Evolutionary conservation across 2,797 vertebrate species (phyloP), one percentile per base, ranked within the genome.

Genomic region (Orestias chungarensis): DNA sequence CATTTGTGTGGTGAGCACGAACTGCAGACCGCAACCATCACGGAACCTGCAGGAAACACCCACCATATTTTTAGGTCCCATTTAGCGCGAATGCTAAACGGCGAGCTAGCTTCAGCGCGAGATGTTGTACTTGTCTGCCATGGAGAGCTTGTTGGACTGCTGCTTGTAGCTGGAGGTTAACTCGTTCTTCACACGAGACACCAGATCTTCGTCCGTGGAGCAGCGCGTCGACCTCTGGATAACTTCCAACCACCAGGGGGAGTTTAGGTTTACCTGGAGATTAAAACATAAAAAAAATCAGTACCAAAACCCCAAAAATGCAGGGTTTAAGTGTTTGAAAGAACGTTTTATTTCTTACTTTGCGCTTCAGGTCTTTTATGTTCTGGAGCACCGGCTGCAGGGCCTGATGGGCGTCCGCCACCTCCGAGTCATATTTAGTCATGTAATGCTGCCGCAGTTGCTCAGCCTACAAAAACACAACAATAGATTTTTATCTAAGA

Each of bases 191-290:
- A 99, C 95, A 14, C 98, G 95, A 7, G 94, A 95, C 81, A 96
- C 95, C 81, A 99, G 95, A 25, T 99, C 98, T 1, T 99, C 98
- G 17, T 97, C 97, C 0, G 93, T 88, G 64, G 95, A 89, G 85
- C 82, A 87, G 38, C 90, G 90, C 64, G 90, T 87, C 23, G 97
- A 94, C 88, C 90, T 93, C 84, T 97, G 95, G 74, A 98, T 94
- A 3, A 97, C 95, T 29, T 99, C 97, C 81, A 99, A 85, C 98
- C 98, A 99, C 98, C 98, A 99, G 68, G 96, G 96, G 82, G 96
- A 93, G 75, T 93, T 95, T 70, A 96, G 88, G 76, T 95, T 95
- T 65, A 97, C 95, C 97, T 99, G 81, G 14, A 55, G n/a, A 23
- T 11, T 5, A 18, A 68, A 25, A 25, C 25, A 52, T 3, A 52